Base-by-base conservation (phyloP, 2,888 invertebrate genomes). In the Drosophila emarginata region DNA sequence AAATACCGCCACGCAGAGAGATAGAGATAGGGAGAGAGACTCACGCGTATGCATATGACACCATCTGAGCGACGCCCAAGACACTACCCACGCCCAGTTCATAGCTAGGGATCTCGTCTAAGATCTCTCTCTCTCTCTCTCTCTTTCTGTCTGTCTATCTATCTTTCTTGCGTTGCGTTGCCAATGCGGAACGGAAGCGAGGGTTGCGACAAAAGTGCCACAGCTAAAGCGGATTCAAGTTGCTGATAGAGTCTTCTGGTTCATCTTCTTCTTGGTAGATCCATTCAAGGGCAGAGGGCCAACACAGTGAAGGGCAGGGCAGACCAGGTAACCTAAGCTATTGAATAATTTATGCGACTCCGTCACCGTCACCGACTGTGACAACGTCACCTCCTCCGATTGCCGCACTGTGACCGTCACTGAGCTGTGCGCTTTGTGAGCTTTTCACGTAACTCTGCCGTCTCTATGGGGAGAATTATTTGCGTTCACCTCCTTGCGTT, bases 401-500 rank as follows among this genome's bases (percentile, higher is more conserved):
- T 21, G 36, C 45, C 5, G 23, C 32, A 32, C 32, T 32, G 32
- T 32, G 32, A 32, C 32, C 23, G 14, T 15, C 28, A 28, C 52
- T 11, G 21, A 4, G 6, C 28, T 4, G 14, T 23, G n/a, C 4
- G n/a, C 15, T 15, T 5, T 28, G 9, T 14, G 21, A 56, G 64
- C 66, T 66, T 61, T 59, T 39, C 56, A 63, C 67, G 70, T 63
- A 70, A 70, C 56, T 59, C 36, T 14, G 18, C 50, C 60, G 11
- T 18, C 68, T 57, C 57, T 54, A 51, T 56, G 63, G 67, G 67
- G 76, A 87, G 81, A 83, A 83, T 75, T 76, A 84, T 83, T 84
- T 87, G 81, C 81, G 81, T 81, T 83, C 57, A 69, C 87, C 87
- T 84, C 81, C 87, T 83, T 86, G 84, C 75, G 81, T 78, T 85